Percentiles rank a stretch among this genome's conserved stretches.
Evolutionary conservation across 1,140 invertebrate species (phyloP).

Genomic region (Calosoma granatense): DNA sequence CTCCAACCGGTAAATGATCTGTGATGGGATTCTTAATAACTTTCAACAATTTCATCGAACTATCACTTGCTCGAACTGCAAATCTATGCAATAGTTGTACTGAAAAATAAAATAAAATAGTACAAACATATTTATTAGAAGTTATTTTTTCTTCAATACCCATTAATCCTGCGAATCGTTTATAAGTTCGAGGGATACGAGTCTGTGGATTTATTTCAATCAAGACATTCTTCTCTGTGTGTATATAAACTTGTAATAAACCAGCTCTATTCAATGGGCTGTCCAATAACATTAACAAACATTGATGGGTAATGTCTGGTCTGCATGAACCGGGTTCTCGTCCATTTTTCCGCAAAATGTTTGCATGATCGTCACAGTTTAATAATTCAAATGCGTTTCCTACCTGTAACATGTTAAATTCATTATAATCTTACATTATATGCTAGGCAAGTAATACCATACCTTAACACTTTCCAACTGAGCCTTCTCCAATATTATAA

Average conservation of each 20-base stretch:
- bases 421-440: too few relatives aligned
- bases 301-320: conserved; percentile 94
- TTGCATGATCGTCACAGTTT: conserved; percentile 87
- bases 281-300: conserved; percentile 91
- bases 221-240: conserved; percentile 90
- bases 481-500: conserved; percentile 88
- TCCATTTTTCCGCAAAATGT: conserved; percentile 75
- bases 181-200: conserved; percentile 95
- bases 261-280: conserved; percentile 90
- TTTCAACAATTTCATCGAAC: conserved; percentile 84
- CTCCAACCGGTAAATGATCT: conserved; percentile 91
- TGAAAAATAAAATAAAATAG: conserved; percentile 40
- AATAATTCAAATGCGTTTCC: conserved; percentile 82
- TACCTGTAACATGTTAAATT: conserved; percentile 45
- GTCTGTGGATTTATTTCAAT: conserved; percentile 99
- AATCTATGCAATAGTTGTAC: conserved; percentile 96
- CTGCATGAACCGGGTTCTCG: conserved; percentile 73
- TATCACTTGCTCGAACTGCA: conserved; percentile 80
- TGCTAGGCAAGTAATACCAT: conserved; percentile 24
- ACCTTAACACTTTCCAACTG: conserved; percentile 95
- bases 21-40: conserved; percentile 97
- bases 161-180: conserved; percentile 96
- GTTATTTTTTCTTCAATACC: conserved; percentile 44
- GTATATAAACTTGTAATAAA: conserved; percentile 84
- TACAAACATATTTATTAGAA: conserved; percentile 13